Conservation (phyloP, 2,797 vertebrate species). For the Sebastes cheni region DNA sequence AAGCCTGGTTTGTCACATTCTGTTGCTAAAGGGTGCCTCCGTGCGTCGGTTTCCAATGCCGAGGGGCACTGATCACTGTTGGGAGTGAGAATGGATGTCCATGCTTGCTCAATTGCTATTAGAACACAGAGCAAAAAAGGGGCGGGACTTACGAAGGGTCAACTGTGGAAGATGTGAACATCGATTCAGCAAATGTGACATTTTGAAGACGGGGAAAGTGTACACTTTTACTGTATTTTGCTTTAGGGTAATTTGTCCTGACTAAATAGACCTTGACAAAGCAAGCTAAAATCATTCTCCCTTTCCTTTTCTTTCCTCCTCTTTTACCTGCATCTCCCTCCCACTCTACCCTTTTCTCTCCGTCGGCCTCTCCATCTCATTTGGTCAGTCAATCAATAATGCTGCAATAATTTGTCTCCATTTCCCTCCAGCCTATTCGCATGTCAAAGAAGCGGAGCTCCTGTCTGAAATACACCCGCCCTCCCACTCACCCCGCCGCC, state of each 20-base stretch:
- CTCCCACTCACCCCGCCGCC: conserved; percentile 31
- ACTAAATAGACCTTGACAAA: conserved; percentile 12
- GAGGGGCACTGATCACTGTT: too few relatives aligned
- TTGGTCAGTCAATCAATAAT: conserved; percentile 49
- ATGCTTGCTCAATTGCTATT: too few relatives aligned
- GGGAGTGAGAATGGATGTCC: too few relatives aligned
- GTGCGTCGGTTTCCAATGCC: too few relatives aligned
- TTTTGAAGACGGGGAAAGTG: neutral
- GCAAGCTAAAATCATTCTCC: conserved; percentile 7
- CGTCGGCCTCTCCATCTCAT: conserved; percentile 24
- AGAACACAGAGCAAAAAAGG: too few relatives aligned
- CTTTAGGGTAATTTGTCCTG: conserved; percentile 10
- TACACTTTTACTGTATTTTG: neutral
- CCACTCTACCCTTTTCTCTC: neutral
- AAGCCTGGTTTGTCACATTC: too few relatives aligned
- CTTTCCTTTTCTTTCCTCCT: neutral
- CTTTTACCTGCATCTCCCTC: conserved; percentile 11
- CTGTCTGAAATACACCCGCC: conserved; percentile 14
- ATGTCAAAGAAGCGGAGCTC: conserved; percentile 20
- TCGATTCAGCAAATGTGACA: conserved; percentile 10
- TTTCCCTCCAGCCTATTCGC: conserved; percentile 43
- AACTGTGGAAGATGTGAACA: conserved; percentile 3
- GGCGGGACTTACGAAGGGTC: too few relatives aligned
- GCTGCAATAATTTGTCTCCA: conserved; percentile 41
- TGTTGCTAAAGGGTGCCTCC: too few relatives aligned